Base-by-base conservation (phyloP, 1,140 invertebrate genomes). In the Akabosia matsudoensis region DNA sequence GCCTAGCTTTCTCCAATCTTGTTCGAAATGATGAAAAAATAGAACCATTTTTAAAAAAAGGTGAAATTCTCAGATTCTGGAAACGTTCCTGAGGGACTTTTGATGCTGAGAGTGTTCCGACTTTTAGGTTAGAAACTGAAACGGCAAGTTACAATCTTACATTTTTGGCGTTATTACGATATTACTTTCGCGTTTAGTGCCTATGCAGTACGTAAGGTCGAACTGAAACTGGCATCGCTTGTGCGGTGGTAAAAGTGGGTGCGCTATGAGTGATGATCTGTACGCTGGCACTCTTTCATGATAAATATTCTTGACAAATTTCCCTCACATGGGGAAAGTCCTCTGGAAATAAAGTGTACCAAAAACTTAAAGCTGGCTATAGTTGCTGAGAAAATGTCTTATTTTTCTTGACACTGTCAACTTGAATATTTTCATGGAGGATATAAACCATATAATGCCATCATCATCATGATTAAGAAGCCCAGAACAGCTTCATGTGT, bases 301-400 rank as follows among this genome's bases (percentile, higher is more conserved):
- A 76, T 76, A 76, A 76, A 76, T 76, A 76, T 76, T 76, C 74
- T 76, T 76, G 74, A 76, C 74, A 76, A 76, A 76, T 76, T 76
- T 67, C 67, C n/a, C 18, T 67, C 28, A 7, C 61, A 67, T 30
- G 24, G n/a, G n/a, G 18, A 45, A 45, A 45, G 37, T 45, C 18
- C 18, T 18, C 18, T 45, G 7, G 18, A 45, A 45, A 45, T 10
- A 45, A 45, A 45, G 37, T 7, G 37, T 45, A 45, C 7, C 37
- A 45, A 45, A 18, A 7, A 45, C n/a, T n/a, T n/a, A n/a, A n/a
- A n/a, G n/a, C n/a, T n/a, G n/a, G n/a, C n/a, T n/a, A n/a, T n/a
- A n/a, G n/a, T n/a, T n/a, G n/a, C n/a, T n/a, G n/a, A n/a, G n/a
- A n/a, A n/a, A n/a, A n/a, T n/a, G n/a, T n/a, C n/a, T n/a, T n/a